These are phyloP conservation scores for Cynaeus angustus DNA, from an alignment of 2,888 invertebrate genomes.

Conservation along the genomic window DNA sequence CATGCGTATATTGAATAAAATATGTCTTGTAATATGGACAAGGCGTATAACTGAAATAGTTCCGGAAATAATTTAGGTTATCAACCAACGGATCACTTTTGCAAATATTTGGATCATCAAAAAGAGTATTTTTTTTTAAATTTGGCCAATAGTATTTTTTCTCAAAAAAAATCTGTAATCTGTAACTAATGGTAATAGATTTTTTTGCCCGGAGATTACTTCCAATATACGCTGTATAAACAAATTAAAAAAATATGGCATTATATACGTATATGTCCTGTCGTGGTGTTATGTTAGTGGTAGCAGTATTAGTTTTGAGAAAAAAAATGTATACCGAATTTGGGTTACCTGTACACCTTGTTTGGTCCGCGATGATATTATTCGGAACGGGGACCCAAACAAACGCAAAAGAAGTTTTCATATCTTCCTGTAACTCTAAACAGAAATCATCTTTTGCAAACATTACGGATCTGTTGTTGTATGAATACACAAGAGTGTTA, in stretches of 20 bases:
- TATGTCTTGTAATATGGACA: too few relatives aligned
- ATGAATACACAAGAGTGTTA: conserved; percentile 10
- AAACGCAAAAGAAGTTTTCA: conserved; percentile 12
- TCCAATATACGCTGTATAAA: too few relatives aligned
- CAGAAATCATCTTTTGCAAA: conserved; percentile 32
- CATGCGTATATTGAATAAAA: too few relatives aligned
- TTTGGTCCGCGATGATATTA: not conserved
- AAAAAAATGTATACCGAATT: conserved; percentile 12
- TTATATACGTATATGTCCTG: not conserved
- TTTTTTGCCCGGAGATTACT: too few relatives aligned
- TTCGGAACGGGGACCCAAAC: conserved; percentile 5
- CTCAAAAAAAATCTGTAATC: too few relatives aligned
- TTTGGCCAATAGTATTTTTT: too few relatives aligned
- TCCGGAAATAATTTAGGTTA: too few relatives aligned
- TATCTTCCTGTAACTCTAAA: conserved; percentile 14
- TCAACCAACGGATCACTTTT: too few relatives aligned
- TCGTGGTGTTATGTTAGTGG: conserved; percentile 3
- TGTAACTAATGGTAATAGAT: too few relatives aligned
- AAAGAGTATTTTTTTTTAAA: too few relatives aligned
- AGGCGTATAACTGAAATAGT: too few relatives aligned
- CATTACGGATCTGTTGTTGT: not conserved
- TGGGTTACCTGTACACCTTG: conserved; percentile 17
- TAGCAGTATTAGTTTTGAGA: conserved; percentile 9
- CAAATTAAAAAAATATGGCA: not conserved
- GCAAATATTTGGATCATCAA: too few relatives aligned